A percentile compares a stretch with the other conserved stretches of the same genome.
Conservation (phyloP, 2,888 invertebrate species). For the Rotaria socialis region DNA sequence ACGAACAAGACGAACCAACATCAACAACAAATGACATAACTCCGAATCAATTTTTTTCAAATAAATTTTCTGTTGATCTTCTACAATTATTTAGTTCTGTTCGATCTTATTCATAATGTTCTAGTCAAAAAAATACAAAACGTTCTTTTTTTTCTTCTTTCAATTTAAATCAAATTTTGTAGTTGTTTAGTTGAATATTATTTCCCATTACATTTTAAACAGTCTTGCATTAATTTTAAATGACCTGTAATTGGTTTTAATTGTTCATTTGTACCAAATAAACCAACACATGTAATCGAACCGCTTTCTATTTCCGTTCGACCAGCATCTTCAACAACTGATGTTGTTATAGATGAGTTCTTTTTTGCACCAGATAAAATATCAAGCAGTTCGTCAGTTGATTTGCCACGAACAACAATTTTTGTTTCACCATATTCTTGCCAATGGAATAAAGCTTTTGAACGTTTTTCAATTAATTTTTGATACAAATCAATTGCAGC, state of each 20-base stretch:
- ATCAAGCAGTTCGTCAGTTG: constrained; percentile 69
- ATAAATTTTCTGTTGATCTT: constrained; percentile 11
- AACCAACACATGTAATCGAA: constrained; percentile 70
- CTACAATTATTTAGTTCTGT: constrained; percentile 15
- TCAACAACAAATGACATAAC: background rate
- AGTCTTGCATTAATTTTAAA: constrained; percentile 15
- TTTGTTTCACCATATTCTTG: constrained; percentile 76
- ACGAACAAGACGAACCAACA: constrained; percentile 2
- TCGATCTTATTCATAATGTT: background rate
- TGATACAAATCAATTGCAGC: no score
- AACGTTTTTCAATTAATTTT: no score
- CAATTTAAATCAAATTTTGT: background rate
- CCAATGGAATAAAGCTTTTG: constrained; percentile 61
- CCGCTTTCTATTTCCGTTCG: constrained; percentile 84
- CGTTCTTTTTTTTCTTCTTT: background rate
- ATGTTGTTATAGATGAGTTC: constrained; percentile 68
- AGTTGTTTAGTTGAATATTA: background rate
- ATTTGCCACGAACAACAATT: constrained; percentile 76
- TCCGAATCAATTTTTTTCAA: background rate
- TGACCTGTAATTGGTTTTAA: constrained; percentile 25
- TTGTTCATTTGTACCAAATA: constrained; percentile 27
- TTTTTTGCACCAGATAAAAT: constrained; percentile 70
- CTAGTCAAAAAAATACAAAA: background rate
- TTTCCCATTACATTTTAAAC: constrained; percentile 1
- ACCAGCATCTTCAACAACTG: constrained; percentile 79